phyloP scores from a whole-genome alignment of 2,888 invertebrate genomes.

The Polyommatus icarus region DNA sequence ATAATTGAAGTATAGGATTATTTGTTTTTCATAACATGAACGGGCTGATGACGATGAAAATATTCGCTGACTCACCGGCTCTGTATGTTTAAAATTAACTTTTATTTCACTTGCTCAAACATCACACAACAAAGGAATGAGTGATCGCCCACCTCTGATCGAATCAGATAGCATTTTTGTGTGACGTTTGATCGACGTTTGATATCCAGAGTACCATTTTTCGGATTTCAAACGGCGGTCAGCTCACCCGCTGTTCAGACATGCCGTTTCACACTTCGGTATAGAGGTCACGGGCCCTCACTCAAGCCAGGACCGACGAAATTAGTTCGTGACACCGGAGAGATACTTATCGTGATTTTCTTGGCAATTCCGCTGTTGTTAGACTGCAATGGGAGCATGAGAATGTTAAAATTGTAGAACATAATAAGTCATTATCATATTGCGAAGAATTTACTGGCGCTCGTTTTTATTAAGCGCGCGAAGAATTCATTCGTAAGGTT shows the following conservation, averaged over 20 bases:
- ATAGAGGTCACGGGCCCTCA: constrained; percentile 77
- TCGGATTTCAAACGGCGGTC: constrained; percentile 62
- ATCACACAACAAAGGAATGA: constrained; percentile 57
- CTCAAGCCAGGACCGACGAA: constrained; percentile 72
- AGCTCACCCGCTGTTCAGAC: constrained; percentile 70
- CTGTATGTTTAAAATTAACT: constrained; percentile 41
- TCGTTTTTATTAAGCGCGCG: constrained; percentile 11
- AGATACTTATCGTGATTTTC: constrained; percentile 79
- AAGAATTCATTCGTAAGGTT: constrained; percentile 13
- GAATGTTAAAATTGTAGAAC: constrained; percentile 61
- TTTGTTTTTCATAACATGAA: neutral
- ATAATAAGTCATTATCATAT: constrained; percentile 24
- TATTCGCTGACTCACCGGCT: constrained; percentile 39
- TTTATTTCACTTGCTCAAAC: constrained; percentile 45
- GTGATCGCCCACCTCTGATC: constrained; percentile 57
- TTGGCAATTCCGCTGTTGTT: constrained; percentile 75
- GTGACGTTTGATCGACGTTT: constrained; percentile 75
- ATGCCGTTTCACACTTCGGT: constrained; percentile 74
- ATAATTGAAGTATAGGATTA: neutral
- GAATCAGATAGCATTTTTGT: constrained; percentile 51
- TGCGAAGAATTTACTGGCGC: constrained; percentile 14
- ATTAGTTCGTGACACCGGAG: constrained; percentile 77
- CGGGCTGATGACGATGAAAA: constrained; percentile 9
- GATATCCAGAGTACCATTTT: constrained; percentile 57
- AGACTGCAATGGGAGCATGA: constrained; percentile 75